Percentiles rank a stretch among this genome's conserved stretches.
These are phyloP conservation scores for Diarsia dahlii DNA, from an alignment of 2,888 invertebrate genomes.

Conservation along the genomic window DNA sequence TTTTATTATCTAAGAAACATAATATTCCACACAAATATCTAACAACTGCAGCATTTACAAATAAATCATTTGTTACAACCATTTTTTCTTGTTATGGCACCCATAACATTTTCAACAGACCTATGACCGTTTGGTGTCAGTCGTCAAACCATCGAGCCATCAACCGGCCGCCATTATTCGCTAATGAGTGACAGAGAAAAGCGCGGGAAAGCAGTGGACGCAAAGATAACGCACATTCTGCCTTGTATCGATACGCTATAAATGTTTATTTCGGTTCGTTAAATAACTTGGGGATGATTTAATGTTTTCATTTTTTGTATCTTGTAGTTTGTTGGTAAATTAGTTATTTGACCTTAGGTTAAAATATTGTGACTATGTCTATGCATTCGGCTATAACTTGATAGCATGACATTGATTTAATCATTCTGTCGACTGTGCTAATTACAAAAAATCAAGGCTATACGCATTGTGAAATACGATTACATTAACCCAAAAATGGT, in stretches of 20 bases:
- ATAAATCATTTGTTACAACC: conserved; percentile 43
- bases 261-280: conserved; percentile 63
- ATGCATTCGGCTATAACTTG: not conserved
- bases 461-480: not conserved
- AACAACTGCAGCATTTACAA: conserved; percentile 9
- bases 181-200: conserved; percentile 74
- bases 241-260: conserved; percentile 62
- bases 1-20: conserved; percentile 28
- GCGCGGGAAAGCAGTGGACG: conserved; percentile 72
- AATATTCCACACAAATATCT: conserved; percentile 28
- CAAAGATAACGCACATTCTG: conserved; percentile 73
- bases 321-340: conserved; percentile 16
- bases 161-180: conserved; percentile 59
- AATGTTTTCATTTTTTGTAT: conserved; percentile 37
- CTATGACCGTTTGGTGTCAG: conserved; percentile 44
- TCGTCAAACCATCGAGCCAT: conserved; percentile 55
- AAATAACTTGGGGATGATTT: conserved; percentile 60
- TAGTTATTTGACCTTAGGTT: conserved; percentile 26
- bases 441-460: conserved; percentile 1
- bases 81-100: conserved; percentile 25
- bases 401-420: not conserved
- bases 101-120: conserved; percentile 48
- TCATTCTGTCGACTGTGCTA: not conserved
- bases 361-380: conserved; percentile 9
- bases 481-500: not conserved